Evolutionary conservation across 2,113 vertebrate genomes (phyloP).

Genomic region (Psittacara wagleri): DNA sequence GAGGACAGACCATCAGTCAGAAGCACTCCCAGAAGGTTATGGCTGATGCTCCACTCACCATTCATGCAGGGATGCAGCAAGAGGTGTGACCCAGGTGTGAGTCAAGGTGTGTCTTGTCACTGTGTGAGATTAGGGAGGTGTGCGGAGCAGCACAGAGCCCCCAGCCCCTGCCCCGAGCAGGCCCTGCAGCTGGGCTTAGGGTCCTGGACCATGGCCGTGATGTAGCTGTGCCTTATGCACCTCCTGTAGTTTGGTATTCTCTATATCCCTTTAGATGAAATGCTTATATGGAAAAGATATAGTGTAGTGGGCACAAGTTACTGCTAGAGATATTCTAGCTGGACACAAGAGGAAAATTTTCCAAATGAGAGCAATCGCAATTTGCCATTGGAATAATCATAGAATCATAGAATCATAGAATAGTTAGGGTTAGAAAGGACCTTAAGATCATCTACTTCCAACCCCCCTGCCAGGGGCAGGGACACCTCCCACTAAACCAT

Average conservation of each 20-base stretch:
- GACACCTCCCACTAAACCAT: too few relatives aligned
- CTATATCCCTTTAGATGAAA: not conserved
- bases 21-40: not conserved
- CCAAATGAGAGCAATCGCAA: not conserved
- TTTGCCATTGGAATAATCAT: not conserved
- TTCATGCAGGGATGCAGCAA: rapidly evolving
- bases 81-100: not conserved
- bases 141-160: not conserved
- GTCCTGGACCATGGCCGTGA: rapidly evolving
- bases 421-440: too few relatives aligned
- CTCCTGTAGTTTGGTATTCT: too few relatives aligned
- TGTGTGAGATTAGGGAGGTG: not conserved
- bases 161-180: not conserved
- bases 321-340: not conserved
- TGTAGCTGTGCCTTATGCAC: not conserved
- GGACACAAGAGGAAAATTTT: not conserved
- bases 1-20: not conserved
- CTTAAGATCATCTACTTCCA: too few relatives aligned
- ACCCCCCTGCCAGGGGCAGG: too few relatives aligned
- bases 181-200: not conserved
- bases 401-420: too few relatives aligned
- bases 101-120: not conserved
- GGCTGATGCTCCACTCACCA: rapidly evolving
- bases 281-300: not conserved
- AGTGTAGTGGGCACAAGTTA: not conserved